Evolutionary conservation across 2,113 vertebrate species (phyloP).

Genomic region (Leucoraja erinaceus): DNA sequence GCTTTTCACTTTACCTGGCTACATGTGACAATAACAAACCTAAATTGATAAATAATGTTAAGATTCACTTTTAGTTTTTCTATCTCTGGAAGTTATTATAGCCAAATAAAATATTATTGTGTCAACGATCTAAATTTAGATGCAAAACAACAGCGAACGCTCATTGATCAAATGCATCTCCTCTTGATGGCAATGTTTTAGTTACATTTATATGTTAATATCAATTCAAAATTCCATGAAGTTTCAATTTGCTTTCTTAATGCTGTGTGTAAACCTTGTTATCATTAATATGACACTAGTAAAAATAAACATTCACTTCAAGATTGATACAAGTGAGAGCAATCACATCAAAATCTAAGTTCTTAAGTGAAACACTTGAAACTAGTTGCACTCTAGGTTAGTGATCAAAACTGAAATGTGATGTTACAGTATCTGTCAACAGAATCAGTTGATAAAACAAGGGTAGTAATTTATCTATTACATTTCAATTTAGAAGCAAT

Average conservation of each 20-base stretch:
- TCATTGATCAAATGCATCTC: neutral
- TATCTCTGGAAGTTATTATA: too few relatives aligned
- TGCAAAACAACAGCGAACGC: neutral
- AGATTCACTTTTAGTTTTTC: too few relatives aligned
- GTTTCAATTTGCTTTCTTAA: neutral
- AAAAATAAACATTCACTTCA: neutral
- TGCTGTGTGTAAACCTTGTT: neutral
- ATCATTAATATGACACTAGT: too few relatives aligned
- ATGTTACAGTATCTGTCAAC: neutral
- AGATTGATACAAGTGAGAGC: neutral
- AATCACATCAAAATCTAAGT: neutral
- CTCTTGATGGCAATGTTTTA: too few relatives aligned
- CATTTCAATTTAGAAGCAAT: neutral
- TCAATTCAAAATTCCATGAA: neutral
- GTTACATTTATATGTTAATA: neutral
- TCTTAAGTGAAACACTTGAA: neutral
- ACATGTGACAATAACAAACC: too few relatives aligned
- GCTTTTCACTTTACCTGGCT: too few relatives aligned
- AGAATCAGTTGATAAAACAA: neutral
- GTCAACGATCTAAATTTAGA: too few relatives aligned
- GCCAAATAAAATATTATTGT: too few relatives aligned
- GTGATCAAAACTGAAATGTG: neutral
- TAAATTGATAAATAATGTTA: too few relatives aligned
- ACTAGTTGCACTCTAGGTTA: neutral
- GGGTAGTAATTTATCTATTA: neutral